phyloP scores from a whole-genome alignment of 1,140 invertebrate species.

The Chrysomallon squamiferum region DNA sequence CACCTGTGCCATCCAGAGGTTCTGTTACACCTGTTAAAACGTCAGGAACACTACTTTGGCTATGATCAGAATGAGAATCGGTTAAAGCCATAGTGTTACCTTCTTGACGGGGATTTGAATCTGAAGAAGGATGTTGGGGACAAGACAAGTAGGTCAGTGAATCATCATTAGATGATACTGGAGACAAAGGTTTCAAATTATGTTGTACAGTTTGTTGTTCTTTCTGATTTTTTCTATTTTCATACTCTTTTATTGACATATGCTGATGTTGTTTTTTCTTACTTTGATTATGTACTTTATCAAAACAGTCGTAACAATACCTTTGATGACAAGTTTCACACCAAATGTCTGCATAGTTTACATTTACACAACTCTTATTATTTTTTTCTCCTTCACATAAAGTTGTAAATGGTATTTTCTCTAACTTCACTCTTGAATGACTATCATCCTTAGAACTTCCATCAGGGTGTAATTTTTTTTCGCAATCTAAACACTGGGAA shows the following conservation, averaged over 20 bases:
- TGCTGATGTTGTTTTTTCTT: conserved; percentile 37
- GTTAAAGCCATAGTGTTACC: conserved; percentile 34
- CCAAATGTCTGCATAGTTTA: conserved; percentile 60
- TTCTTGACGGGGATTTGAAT: not conserved
- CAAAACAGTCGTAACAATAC: conserved; percentile 59
- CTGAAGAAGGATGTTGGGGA: conserved; percentile 31
- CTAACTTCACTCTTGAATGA: too few relatives aligned
- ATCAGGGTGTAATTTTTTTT: conserved; percentile 55
- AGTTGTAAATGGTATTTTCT: conserved; percentile 18
- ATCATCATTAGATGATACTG: conserved; percentile 38
- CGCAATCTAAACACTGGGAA: conserved; percentile 61
- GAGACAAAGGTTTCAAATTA: conserved; percentile 45
- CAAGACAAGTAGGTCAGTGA: conserved; percentile 51
- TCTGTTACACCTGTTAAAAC: conserved; percentile 24
- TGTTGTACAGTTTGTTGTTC: conserved; percentile 13
- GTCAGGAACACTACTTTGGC: conserved; percentile 41
- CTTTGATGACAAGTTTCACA: conserved; percentile 59
- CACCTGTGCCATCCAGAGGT: conserved; percentile 2
- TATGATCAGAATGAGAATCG: conserved; percentile 40
- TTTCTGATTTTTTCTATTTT: conserved; percentile 25
- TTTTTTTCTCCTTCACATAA: conserved; percentile 49
- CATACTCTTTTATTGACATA: conserved; percentile 32
- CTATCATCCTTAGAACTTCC: too few relatives aligned
- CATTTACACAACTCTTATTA: conserved; percentile 42
- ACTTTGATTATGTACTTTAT: conserved; percentile 38